Percentiles rank a stretch among this genome's conserved stretches.
Evolutionary conservation across 2,113 vertebrate genomes (phyloP).

Genomic region (Rhombomys opimus): DNA sequence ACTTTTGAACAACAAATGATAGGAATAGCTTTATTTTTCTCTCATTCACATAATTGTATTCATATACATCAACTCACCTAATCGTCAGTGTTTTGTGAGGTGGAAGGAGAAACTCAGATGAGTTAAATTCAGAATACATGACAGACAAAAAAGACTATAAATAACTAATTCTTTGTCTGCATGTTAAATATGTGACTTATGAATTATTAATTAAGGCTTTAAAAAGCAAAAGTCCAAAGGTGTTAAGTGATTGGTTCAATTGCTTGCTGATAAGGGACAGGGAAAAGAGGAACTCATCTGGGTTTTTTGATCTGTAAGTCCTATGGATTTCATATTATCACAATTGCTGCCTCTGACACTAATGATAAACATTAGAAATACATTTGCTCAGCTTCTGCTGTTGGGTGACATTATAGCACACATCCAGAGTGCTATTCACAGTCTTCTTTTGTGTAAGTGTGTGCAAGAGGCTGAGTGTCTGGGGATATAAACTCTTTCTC

Average conservation of each 20-base stretch:
- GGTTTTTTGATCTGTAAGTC: not conserved
- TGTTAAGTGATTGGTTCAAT: not conserved
- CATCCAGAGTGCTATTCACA: slow-evolving; percentile 11
- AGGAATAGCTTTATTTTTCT: slow-evolving; percentile 1
- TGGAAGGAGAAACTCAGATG: not conserved
- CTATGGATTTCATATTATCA: slow-evolving; percentile 5
- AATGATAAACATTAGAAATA: not conserved
- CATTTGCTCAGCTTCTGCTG: slow-evolving; percentile 36
- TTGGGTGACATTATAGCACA: slow-evolving; percentile 32
- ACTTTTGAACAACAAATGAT: not conserved
- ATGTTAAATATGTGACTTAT: not conserved
- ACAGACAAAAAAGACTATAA: not conserved
- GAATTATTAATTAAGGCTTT: slow-evolving; percentile 12
- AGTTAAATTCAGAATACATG: not conserved
- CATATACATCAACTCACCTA: not conserved
- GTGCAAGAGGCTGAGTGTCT: not conserved
- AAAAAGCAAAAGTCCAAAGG: not conserved
- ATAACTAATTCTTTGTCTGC: not conserved
- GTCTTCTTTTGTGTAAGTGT: not conserved
- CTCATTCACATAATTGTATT: not conserved
- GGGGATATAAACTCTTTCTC: slow-evolving; percentile 58
- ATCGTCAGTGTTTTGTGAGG: not conserved
- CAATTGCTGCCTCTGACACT: slow-evolving; percentile 21
- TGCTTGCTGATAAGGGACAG: not conserved
- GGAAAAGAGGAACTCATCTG: not conserved